Evolutionary conservation across 2,113 vertebrate genomes (phyloP).

Genomic region (Colius striatus): DNA sequence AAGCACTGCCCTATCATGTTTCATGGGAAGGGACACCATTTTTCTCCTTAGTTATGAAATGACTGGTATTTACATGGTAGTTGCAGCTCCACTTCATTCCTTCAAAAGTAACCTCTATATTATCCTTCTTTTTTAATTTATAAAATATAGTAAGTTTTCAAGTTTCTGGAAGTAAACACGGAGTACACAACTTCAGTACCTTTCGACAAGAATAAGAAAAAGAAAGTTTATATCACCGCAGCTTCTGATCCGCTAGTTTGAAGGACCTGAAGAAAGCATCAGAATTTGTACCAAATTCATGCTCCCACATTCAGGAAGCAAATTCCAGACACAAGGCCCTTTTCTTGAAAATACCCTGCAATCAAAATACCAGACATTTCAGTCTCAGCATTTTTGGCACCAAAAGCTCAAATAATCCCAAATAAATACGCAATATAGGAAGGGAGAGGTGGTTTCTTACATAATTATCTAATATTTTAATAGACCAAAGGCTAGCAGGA

Average conservation of each 20-base stretch:
- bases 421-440: rapidly evolving
- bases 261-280: neutral
- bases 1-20: neutral
- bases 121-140: neutral
- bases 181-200: neutral
- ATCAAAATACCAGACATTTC: conserved; percentile 63
- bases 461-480: neutral
- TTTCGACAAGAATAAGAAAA: neutral
- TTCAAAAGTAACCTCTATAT: neutral
- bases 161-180: neutral
- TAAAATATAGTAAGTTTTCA: neutral
- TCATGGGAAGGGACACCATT: neutral
- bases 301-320: neutral
- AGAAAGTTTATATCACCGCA: neutral
- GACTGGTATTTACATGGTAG: neutral
- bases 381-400: conserved; percentile 27
- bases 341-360: conserved; percentile 58
- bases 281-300: neutral
- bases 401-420: neutral
- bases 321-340: conserved; percentile 34
- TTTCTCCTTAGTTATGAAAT: neutral
- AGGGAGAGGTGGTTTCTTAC: neutral
- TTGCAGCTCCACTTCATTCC: neutral
- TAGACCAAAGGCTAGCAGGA: neutral
- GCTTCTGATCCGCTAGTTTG: neutral